These are phyloP conservation scores for Pristis pectinata DNA, from an alignment of 2,797 vertebrate genomes.

Conservation along the genomic window DNA sequence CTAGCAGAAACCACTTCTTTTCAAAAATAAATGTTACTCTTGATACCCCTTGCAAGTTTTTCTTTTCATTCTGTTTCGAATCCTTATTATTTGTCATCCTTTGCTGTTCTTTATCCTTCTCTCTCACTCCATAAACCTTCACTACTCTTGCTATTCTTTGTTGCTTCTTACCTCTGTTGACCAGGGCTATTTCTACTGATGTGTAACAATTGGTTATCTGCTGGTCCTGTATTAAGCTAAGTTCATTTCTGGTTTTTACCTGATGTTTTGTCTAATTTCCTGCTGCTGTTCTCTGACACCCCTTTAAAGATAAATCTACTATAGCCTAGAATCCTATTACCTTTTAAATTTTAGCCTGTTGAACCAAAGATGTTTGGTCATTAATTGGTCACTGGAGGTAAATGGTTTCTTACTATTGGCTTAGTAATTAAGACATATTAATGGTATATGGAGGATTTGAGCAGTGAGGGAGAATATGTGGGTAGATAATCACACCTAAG, in stretches of 20 bases:
- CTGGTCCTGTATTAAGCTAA: neutral
- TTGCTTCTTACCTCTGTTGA: neutral
- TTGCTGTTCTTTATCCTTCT: neutral
- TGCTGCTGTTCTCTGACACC: neutral
- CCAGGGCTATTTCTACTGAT: neutral
- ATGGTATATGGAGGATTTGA: neutral
- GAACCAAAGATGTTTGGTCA: neutral
- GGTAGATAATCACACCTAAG: neutral
- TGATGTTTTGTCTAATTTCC: neutral
- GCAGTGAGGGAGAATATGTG: neutral
- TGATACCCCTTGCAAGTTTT: neutral
- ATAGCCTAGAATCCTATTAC: neutral
- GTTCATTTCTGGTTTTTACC: neutral
- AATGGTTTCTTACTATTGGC: neutral
- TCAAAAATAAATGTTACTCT: neutral
- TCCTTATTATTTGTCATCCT: neutral
- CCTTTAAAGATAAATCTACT: neutral
- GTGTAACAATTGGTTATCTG: neutral
- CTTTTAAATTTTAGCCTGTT: neutral
- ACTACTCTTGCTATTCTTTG: neutral
- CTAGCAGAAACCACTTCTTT: too few species aligned
- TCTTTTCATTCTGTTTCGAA: neutral
- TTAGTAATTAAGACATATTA: neutral
- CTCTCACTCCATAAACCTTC: neutral
- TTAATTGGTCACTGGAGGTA: neutral